phyloP scores from a whole-genome alignment of 2,797 vertebrate genomes.

The Melanotaenia boesemani region DNA sequence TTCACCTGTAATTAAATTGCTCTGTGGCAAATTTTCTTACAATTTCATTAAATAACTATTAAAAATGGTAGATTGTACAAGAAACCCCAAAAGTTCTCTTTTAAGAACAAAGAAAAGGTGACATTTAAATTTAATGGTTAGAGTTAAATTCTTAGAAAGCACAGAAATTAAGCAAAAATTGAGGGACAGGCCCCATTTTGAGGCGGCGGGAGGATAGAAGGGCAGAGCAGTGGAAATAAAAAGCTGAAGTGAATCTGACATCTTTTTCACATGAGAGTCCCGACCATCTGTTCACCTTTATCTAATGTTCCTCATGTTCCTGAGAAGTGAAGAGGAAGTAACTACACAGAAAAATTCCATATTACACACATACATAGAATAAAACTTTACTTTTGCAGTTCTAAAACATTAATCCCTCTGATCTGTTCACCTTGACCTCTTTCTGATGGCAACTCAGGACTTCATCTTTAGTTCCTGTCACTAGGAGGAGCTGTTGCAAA shows the following conservation, averaged over 20 bases:
- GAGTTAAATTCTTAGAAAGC: neutral
- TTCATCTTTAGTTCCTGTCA: constrained; percentile 1
- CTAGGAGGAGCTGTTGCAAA: neutral
- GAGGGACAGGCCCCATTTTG: neutral
- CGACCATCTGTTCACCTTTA: constrained; percentile 46
- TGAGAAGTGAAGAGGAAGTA: neutral
- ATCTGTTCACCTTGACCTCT: neutral
- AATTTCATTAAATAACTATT: neutral
- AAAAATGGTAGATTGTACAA: neutral
- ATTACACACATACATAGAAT: neutral
- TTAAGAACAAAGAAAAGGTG: neutral
- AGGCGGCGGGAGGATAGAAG: neutral
- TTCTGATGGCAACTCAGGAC: neutral
- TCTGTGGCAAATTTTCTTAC: too few species aligned
- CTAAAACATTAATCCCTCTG: neutral
- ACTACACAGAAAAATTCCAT: neutral
- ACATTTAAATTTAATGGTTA: neutral
- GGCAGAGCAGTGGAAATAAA: constrained; percentile 19
- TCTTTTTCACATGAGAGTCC: constrained; percentile 33
- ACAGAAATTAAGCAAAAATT: neutral
- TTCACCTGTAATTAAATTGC: too few species aligned
- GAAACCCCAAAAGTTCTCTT: neutral
- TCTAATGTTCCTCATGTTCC: constrained; percentile 10
- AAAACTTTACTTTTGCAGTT: neutral
- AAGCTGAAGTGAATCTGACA: constrained; percentile 7